Evolutionary conservation across 2,888 invertebrate species (phyloP).

Genomic region (Toxonevra muliebris): DNA sequence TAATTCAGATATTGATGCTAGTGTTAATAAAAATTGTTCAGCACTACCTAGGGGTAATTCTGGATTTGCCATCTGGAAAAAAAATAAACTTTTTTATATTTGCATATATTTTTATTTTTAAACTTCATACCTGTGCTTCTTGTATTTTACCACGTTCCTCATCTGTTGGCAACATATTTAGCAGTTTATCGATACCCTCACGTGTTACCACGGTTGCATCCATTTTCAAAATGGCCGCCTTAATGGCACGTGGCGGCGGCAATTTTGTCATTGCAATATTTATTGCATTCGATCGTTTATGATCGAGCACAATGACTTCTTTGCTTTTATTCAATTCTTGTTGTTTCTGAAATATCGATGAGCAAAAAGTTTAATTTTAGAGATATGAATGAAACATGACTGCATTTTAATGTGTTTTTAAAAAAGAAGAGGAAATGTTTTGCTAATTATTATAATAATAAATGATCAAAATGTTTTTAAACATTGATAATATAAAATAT

Average conservation of each 20-base stretch:
- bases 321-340: slow-evolving; percentile 86
- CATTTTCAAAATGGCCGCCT: slow-evolving; percentile 99
- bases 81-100: neutral
- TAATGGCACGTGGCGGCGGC: slow-evolving; percentile 96
- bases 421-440: neutral
- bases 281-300: slow-evolving; percentile 98
- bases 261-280: slow-evolving; percentile 99
- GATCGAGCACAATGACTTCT: slow-evolving; percentile 93
- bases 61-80: slow-evolving; percentile 58
- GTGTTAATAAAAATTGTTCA: slow-evolving; percentile 96
- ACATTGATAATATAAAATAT: no score
- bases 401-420: neutral
- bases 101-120: neutral
- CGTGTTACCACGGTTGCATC: slow-evolving; percentile 97
- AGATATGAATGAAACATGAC: neutral
- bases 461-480: no score
- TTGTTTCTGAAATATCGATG: slow-evolving; percentile 72
- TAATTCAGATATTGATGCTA: slow-evolving; percentile 95
- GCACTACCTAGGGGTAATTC: slow-evolving; percentile 79
- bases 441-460: no score
- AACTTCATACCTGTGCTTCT: slow-evolving; percentile 78
- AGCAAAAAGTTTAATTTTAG: neutral
- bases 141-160: slow-evolving; percentile 96
- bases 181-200: slow-evolving; percentile 97
- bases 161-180: slow-evolving; percentile 97